These are phyloP conservation scores for Anticlea derivata DNA, from an alignment of 2,888 invertebrate species.

Conservation along the genomic window DNA sequence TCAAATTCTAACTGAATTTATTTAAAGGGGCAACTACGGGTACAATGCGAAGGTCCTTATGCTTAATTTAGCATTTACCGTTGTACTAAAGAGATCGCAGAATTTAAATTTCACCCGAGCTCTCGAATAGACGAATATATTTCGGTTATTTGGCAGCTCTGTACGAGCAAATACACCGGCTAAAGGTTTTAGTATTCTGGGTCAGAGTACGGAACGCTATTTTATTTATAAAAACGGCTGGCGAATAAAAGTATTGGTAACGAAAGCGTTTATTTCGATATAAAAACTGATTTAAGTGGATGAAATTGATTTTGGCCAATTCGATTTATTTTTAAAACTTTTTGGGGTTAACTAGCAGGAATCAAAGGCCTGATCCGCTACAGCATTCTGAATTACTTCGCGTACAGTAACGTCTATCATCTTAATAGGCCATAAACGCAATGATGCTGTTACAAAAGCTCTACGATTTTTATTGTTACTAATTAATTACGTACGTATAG, in stretches of 20 bases:
- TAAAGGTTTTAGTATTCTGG: constrained; percentile 30
- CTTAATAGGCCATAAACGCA: constrained; percentile 27
- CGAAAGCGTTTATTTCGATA: constrained; percentile 1
- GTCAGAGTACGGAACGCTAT: constrained; percentile 24
- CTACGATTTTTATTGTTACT: constrained; percentile 25
- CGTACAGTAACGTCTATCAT: constrained; percentile 12
- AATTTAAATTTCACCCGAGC: constrained; percentile 23
- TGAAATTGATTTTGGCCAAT: neutral
- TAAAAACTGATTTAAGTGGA: constrained; percentile 6
- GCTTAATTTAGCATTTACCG: constrained; percentile 23
- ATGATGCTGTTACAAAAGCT: constrained; percentile 23
- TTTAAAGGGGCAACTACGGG: constrained; percentile 7
- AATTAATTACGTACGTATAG: constrained; percentile 29
- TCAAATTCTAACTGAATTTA: constrained; percentile 14
- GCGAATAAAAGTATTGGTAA: constrained; percentile 14
- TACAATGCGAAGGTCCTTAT: constrained; percentile 15
- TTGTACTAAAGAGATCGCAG: constrained; percentile 19
- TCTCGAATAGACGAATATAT: constrained; percentile 30
- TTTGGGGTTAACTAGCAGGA: too few species aligned
- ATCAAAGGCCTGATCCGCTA: too few species aligned
- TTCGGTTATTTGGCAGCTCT: constrained; percentile 57
- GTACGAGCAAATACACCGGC: constrained; percentile 25
- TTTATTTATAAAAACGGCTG: constrained; percentile 20
- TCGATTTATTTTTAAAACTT: constrained; percentile 3
- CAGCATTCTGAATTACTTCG: constrained; percentile 4